A percentile compares a stretch with the other conserved stretches of the same genome.
Conservation (phyloP, 2,888 invertebrate species). For the Aspidapion aeneum region DNA sequence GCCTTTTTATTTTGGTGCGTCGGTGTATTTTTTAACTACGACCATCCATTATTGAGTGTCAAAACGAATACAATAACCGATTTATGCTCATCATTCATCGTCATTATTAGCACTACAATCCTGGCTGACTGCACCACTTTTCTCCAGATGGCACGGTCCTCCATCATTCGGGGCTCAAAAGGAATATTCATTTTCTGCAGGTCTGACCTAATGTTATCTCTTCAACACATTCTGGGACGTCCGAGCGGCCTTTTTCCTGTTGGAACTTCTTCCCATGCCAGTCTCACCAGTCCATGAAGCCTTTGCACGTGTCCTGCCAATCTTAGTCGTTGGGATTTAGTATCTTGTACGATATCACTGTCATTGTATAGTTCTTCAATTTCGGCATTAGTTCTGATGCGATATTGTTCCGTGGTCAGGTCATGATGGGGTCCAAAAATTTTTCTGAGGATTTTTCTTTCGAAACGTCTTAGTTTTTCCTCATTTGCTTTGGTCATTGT, state of each 20-base stretch:
- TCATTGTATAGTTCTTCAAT: background rate
- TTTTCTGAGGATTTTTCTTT: conserved; percentile 11
- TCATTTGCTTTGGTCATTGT: conserved; percentile 9
- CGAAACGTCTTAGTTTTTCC: conserved; percentile 9
- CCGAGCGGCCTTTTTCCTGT: conserved; percentile 4
- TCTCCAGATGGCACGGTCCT: conserved; percentile 4
- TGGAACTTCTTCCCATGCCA: conserved; percentile 3
- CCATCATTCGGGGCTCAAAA: conserved; percentile 4
- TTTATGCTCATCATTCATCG: too few relatives aligned
- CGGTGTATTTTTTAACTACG: too few relatives aligned
- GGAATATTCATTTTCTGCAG: conserved; percentile 7
- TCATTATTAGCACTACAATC: conserved; percentile 5
- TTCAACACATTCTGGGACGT: conserved; percentile 9
- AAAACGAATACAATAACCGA: too few relatives aligned
- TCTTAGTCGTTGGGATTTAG: conserved; percentile 1
- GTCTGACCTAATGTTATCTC: conserved; percentile 11
- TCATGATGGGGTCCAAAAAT: conserved; percentile 5
- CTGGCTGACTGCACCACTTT: conserved; percentile 5
- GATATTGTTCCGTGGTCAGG: conserved; percentile 2
- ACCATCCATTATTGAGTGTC: too few relatives aligned
- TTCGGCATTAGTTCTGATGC: background rate
- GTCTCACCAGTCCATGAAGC: background rate
- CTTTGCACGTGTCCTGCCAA: background rate
- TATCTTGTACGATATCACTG: background rate
- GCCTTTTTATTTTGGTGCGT: too few relatives aligned